Evolutionary conservation across 2,888 invertebrate genomes (phyloP).

Genomic region (Eustalomyia histrio): DNA sequence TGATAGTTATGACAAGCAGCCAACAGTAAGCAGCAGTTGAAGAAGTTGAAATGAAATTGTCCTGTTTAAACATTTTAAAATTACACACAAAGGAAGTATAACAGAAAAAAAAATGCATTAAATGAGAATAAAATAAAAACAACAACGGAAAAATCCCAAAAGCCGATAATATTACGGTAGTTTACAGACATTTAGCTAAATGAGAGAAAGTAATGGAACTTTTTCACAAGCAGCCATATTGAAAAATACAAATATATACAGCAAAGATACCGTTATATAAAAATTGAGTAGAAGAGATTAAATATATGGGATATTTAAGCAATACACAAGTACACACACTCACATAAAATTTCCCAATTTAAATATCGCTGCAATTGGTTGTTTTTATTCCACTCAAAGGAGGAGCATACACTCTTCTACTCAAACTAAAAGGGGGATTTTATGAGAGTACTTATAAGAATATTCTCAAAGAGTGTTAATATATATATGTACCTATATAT

Average conservation of each 20-base stretch:
- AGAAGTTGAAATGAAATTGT: conserved; percentile 48
- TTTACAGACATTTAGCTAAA: conserved; percentile 52
- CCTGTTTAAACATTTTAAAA: conserved; percentile 69
- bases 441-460: no score
- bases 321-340: not conserved
- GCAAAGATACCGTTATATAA: conserved; percentile 25
- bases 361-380: conserved; percentile 37
- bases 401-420: conserved; percentile 17
- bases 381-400: not conserved
- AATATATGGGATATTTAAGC: not conserved
- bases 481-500: no score
- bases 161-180: conserved; percentile 57
- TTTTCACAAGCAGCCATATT: conserved; percentile 67
- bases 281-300: conserved; percentile 44
- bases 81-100: conserved; percentile 73
- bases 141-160: conserved; percentile 47
- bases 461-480: conserved; percentile 66
- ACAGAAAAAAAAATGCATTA: conserved; percentile 37
- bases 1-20: conserved; percentile 61
- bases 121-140: conserved; percentile 58
- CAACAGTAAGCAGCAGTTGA: conserved; percentile 27
- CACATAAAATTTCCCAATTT: not conserved
- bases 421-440: conserved; percentile 5
- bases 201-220: conserved; percentile 42
- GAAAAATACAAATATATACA: conserved; percentile 58